Conservation (phyloP, 2,888 invertebrate genomes). For the Mesoligia furuncula region DNA sequence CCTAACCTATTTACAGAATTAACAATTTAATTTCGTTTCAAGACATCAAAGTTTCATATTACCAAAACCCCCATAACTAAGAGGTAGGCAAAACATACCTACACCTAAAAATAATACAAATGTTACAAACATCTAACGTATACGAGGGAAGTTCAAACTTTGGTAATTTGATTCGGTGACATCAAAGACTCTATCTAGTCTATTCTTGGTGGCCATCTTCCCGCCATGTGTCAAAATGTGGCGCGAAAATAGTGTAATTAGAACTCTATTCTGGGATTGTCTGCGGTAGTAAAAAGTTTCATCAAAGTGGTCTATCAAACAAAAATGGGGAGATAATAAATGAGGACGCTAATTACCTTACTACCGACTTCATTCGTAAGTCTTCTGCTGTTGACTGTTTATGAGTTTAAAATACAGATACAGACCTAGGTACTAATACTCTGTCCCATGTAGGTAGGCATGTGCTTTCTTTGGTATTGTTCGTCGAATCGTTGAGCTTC, state of each 20-base stretch:
- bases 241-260: constrained; percentile 72
- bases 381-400: background rate
- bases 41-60: constrained; percentile 22
- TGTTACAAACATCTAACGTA: constrained; percentile 67
- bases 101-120: constrained; percentile 51
- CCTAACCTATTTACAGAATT: background rate
- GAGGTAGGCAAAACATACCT: constrained; percentile 27
- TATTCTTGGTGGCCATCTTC: constrained; percentile 74
- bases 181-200: constrained; percentile 79
- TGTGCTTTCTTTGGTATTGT: too few species aligned
- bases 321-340: constrained; percentile 23
- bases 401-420: background rate
- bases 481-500: too few species aligned
- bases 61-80: constrained; percentile 2
- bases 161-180: constrained; percentile 86
- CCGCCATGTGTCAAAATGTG: constrained; percentile 73
- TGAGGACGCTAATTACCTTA: constrained; percentile 43
- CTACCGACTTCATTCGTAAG: constrained; percentile 23
- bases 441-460: too few species aligned
- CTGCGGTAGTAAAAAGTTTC: constrained; percentile 53
- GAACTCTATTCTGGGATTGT: constrained; percentile 57
- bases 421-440: background rate
- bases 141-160: constrained; percentile 75
- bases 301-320: constrained; percentile 56
- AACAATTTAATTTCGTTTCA: background rate